Evolutionary conservation across 2,888 invertebrate species (phyloP).

Genomic region (Acleris laterana): DNA sequence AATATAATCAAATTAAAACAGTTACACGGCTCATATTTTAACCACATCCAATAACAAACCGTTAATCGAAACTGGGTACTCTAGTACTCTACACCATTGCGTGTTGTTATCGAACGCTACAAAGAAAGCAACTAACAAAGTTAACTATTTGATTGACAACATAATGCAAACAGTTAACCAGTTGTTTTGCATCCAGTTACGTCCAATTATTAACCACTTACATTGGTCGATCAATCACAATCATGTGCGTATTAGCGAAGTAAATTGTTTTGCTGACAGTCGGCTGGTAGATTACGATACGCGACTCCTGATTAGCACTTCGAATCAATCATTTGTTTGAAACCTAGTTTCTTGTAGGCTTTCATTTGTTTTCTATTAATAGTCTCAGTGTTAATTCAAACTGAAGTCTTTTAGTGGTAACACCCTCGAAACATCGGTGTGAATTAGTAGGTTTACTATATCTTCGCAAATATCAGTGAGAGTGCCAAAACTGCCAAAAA

Average conservation of each 20-base stretch:
- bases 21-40: too few relatives aligned
- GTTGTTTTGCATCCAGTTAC: constrained; percentile 37
- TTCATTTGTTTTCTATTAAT: constrained; percentile 10
- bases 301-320: constrained; percentile 15
- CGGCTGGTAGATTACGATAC: constrained; percentile 15
- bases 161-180: constrained; percentile 21
- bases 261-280: constrained; percentile 26
- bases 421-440: too few relatives aligned
- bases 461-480: too few relatives aligned
- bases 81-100: too few relatives aligned
- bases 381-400: too few relatives aligned
- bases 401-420: too few relatives aligned
- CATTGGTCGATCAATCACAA: constrained; percentile 54
- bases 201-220: constrained; percentile 58
- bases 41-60: too few relatives aligned
- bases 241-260: constrained; percentile 46
- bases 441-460: too few relatives aligned
- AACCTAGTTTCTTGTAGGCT: constrained; percentile 7
- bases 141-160: constrained; percentile 39
- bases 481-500: too few relatives aligned
- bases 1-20: too few relatives aligned
- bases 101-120: background rate
- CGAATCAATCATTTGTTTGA: constrained; percentile 26
- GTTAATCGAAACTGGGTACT: too few relatives aligned
- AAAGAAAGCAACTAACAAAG: constrained; percentile 20